Evolutionary conservation across 1,140 invertebrate genomes (phyloP), one percentile per base, ranked within the genome.

Genomic region (Drosophila subpulchrella): DNA sequence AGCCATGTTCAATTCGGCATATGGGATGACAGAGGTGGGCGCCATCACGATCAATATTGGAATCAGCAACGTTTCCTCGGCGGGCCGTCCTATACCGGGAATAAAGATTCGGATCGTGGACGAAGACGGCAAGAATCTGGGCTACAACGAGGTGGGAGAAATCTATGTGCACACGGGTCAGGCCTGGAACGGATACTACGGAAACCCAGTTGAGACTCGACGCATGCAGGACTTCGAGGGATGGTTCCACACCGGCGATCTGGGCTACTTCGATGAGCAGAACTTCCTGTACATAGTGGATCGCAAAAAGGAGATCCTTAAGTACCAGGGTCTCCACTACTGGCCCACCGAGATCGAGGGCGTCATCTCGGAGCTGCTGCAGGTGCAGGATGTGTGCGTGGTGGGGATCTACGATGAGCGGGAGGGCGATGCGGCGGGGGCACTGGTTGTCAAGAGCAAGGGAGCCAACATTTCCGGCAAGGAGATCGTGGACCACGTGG

Each of bases 281-380:
- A 93, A 93, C 4, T 95, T 93, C 70, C 94, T 96, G 60, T 96
- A 93, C 63, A 94, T 96, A 73, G 94, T 96, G 0, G 96, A 97
- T 77, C 92, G 96, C 38, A 82, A 96, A 15, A 97, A 97, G 74
- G 96, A 96, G 88, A 93, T 97, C 12, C 95, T 97, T 41, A 97
- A 97, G 90, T 96, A 95, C 84, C 61, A 78, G 30, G 91, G 91
- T 0, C 71, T 84, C 5, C 92, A 93, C 39, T 92, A 93, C 34
- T 82, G 88, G 70, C 91, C 91, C 36, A 82, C 74, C 0, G 91
- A 92, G 55, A 80, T 92, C 39, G 91, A 92, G 57, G 55, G 56
- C 34, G 75, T 71, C 0, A 89, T 89, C 34, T 27, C 81, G 6
- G 72, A 72, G 34, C 51, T 90, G 24, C 24, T 48, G 0, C 75